Evolutionary conservation across 2,888 invertebrate genomes (phyloP).

Genomic region (Eudemis profundana): DNA sequence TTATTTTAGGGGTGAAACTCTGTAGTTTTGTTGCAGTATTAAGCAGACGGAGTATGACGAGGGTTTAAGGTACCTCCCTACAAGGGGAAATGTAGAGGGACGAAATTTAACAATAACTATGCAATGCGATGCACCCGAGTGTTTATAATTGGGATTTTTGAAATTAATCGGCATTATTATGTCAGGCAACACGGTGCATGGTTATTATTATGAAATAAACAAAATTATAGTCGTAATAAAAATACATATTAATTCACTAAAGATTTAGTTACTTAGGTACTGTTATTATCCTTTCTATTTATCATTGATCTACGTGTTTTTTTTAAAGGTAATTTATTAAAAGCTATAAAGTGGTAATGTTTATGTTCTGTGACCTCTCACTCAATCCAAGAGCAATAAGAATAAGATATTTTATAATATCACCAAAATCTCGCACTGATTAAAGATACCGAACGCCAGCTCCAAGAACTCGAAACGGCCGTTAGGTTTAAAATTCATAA

Average conservation of each 20-base stretch:
- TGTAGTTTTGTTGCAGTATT: constrained; percentile 56
- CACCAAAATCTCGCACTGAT: neutral
- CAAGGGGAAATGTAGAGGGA: constrained; percentile 59
- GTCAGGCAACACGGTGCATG: neutral
- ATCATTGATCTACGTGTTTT: no score
- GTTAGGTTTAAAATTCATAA: constrained; percentile 40
- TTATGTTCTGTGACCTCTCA: neutral
- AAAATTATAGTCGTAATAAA: neutral
- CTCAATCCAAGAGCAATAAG: neutral
- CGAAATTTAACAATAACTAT: constrained; percentile 38
- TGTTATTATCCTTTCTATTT: neutral
- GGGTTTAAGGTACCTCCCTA: constrained; percentile 66
- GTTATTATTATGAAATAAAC: neutral
- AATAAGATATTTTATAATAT: neutral
- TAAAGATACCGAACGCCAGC: constrained; percentile 4
- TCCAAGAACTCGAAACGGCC: constrained; percentile 1
- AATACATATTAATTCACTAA: neutral
- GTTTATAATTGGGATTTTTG: constrained; percentile 21
- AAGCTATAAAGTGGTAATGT: neutral
- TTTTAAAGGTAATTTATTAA: neutral
- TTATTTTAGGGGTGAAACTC: constrained; percentile 52
- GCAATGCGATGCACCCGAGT: constrained; percentile 34
- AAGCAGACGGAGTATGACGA: constrained; percentile 74
- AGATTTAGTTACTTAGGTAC: neutral
- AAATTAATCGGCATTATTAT: constrained; percentile 15